These are phyloP conservation scores for Anguilla marmorata DNA, from an alignment of 2,797 vertebrate genomes.

Conservation along the genomic window DNA sequence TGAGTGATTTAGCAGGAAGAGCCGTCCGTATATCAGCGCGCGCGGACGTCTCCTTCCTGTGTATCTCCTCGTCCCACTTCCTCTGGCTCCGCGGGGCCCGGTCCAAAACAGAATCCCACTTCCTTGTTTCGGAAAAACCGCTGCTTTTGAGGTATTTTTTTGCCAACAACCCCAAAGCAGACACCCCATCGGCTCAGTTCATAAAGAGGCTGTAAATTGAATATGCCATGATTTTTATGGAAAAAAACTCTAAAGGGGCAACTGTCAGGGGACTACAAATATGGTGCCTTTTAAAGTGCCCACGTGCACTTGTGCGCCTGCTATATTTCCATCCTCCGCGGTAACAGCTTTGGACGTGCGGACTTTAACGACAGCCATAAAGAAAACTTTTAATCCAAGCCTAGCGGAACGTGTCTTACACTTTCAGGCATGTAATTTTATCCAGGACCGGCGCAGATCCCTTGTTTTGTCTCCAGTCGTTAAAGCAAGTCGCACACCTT, in stretches of 20 bases:
- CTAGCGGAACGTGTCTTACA: constrained; percentile 38
- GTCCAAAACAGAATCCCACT: background rate
- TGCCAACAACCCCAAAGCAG: background rate
- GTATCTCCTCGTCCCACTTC: background rate
- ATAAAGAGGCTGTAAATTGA: constrained; percentile 46
- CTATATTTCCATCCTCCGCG: constrained; percentile 56
- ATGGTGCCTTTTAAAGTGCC: constrained; percentile 60
- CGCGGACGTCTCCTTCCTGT: background rate
- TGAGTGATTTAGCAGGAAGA: background rate
- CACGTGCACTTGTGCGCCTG: constrained; percentile 48
- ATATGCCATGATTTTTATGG: constrained; percentile 64
- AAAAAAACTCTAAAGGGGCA: constrained; percentile 53
- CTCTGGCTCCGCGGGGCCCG: background rate
- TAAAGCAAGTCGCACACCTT: constrained; percentile 26
- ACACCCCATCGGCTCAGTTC: background rate
- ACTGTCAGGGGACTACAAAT: constrained; percentile 43
- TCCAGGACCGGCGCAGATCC: background rate
- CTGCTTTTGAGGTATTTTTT: constrained; percentile 33
- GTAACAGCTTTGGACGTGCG: constrained; percentile 62
- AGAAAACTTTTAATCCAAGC: constrained; percentile 58
- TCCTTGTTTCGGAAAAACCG: background rate
- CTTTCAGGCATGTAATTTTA: background rate
- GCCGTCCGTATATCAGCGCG: background rate
- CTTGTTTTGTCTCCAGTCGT: background rate
- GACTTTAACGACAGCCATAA: constrained; percentile 65